These are phyloP conservation scores for Drosophila sp. DNA, from an alignment of 1,140 invertebrate genomes.

Conservation along the genomic window DNA sequence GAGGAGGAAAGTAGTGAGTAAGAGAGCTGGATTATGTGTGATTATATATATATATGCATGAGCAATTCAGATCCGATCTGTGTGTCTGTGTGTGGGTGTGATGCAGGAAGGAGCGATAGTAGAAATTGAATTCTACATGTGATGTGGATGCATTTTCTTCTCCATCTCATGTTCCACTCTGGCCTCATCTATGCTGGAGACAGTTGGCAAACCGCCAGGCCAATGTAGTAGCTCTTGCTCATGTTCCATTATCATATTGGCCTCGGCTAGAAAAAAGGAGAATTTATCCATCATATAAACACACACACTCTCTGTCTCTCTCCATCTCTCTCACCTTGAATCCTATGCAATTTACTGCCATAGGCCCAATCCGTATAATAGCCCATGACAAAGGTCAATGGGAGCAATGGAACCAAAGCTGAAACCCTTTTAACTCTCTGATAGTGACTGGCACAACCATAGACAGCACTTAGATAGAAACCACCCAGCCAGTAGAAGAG, in stretches of 20 bases:
- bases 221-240: conserved; percentile 87
- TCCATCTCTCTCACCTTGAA: conserved; percentile 85
- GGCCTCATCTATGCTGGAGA: conserved; percentile 87
- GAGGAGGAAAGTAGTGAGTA: conserved; percentile 15
- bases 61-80: conserved; percentile 40
- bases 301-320: too few relatives aligned
- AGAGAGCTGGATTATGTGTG: conserved; percentile 18
- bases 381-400: conserved; percentile 88
- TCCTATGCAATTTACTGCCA: conserved; percentile 89
- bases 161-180: conserved; percentile 87
- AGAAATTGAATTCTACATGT: conserved; percentile 63
- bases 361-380: conserved; percentile 91
- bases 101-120: conserved; percentile 1
- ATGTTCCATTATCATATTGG: conserved; percentile 90
- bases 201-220: conserved; percentile 88
- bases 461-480: conserved; percentile 86
- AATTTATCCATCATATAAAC: too few relatives aligned
- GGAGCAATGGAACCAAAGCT: conserved; percentile 86
- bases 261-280: conserved; percentile 86
- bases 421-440: conserved; percentile 85
- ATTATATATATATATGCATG: conserved; percentile 32
- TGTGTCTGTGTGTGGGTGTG: not conserved
- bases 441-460: conserved; percentile 83
- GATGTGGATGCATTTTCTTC: conserved; percentile 86
- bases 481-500: conserved; percentile 88